Evolutionary conservation across 1,140 invertebrate species (phyloP).

Genomic region (Lasioglossum albipes): DNA sequence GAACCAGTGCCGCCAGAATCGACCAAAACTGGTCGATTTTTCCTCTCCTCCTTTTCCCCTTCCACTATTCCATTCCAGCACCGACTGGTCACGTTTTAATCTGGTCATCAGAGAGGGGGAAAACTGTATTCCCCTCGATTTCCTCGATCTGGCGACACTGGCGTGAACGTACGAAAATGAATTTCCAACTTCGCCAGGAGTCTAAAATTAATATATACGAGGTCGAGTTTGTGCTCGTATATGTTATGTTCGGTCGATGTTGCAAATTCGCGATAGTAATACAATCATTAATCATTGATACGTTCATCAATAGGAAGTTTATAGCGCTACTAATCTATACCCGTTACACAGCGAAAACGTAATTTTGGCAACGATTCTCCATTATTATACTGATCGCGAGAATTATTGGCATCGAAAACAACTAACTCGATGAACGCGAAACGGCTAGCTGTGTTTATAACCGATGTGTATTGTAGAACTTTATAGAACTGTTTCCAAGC

Average conservation of each 20-base stretch:
- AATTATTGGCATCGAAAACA: not conserved
- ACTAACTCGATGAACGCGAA: not conserved
- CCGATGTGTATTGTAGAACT: not conserved
- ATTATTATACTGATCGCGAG: not conserved
- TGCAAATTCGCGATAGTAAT: slow-evolving; percentile 14
- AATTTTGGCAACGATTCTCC: not conserved
- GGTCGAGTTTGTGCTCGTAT: not conserved
- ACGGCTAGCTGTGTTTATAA: too few relatives aligned
- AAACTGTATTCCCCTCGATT: too few relatives aligned
- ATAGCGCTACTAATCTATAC: not conserved
- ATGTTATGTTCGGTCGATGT: slow-evolving; percentile 12
- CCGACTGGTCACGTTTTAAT: too few relatives aligned
- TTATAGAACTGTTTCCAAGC: not conserved
- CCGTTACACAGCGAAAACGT: not conserved
- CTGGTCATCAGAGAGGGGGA: too few relatives aligned
- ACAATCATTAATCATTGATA: slow-evolving; percentile 31
- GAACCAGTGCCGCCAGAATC: too few relatives aligned
- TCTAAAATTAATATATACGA: not conserved
- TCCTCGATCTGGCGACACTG: too few relatives aligned
- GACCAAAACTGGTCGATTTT: too few relatives aligned
- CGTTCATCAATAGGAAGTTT: slow-evolving; percentile 34
- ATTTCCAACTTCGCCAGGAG: not conserved
- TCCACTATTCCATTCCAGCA: too few relatives aligned
- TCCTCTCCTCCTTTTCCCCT: too few relatives aligned
- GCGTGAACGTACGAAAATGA: too few relatives aligned